Evolutionary conservation across 2,888 invertebrate species (phyloP), one percentile per base, ranked within the genome.

Genomic region (Apamea monoglypha): DNA sequence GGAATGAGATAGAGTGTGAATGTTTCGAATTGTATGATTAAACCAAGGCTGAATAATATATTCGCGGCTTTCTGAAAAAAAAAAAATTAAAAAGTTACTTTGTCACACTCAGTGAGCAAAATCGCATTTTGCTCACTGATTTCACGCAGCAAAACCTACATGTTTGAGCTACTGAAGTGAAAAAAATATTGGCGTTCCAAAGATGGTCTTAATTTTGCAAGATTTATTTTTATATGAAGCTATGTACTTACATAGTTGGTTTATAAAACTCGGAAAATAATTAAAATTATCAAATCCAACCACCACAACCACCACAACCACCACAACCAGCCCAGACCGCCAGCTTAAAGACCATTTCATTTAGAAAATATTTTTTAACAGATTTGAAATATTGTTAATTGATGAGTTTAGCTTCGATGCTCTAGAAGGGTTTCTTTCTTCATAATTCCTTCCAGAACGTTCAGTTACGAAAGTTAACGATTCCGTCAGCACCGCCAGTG

Each of bases 381-480:
- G 29, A 32, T 53, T 32, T 21, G 36, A 40, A 61, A 61, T 36
- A 36, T 36, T 61, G 21, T 18, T 21, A 40, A 32, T 29, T 74
- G 12, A 25, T 29, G 0, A 40, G 16, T 25, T 40, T 21, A n/a
- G 12, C 2, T 21, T 50, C 40, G 36, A 40, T 12, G 25, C 7
- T 74, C 18, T 44, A 25, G 25, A 16, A 61, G 61, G 6, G n/a
- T 21, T 76, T 36, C 32, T 59, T 76, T 76, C n/a, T 61, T 4
- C 10, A 4, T 14, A n/a, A 32, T 59, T 47, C 16, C 63, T 74
- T 67, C 61, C 40, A 59, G 71, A 61, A 68, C 18, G 36, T 59
- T 44, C 29, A 25, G 21, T 36, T 50, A 59, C 18, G 67, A 71
- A 63, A 77, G 29, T 76, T 36, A 70, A 25, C 50, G 56, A 66